Conservation (phyloP, 37 sponge, comb jelly and placozoan genomes). For the Ianthella basta region DNA sequence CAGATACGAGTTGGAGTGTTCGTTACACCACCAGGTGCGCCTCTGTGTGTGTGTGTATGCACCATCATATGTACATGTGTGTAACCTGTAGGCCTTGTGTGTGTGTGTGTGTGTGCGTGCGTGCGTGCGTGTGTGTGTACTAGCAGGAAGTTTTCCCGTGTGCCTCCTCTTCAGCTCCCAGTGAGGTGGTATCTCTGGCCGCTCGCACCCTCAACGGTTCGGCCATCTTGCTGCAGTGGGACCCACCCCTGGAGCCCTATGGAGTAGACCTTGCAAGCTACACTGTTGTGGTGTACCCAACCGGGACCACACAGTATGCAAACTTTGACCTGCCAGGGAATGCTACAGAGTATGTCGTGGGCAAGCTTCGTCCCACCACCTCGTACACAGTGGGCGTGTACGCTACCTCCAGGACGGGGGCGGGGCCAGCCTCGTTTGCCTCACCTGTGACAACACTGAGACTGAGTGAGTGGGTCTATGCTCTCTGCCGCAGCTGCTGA, state of each 20-base stretch:
- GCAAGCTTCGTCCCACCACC: background rate
- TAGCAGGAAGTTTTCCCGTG: background rate
- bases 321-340: background rate
- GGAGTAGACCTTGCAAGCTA: background rate
- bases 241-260: slow-evolving; percentile 4
- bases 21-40: slow-evolving; percentile 31
- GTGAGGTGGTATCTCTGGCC: slow-evolving; percentile 9
- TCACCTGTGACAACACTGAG: background rate
- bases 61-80: background rate
- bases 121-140: slow-evolving; percentile 14
- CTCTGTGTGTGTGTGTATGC: slow-evolving; percentile 11
- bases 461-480: no score
- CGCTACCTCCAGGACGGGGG: slow-evolving; percentile 7
- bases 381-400: slow-evolving; percentile 13
- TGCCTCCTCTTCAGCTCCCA: background rate
- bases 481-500: no score
- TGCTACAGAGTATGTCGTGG: background rate
- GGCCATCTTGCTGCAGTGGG: background rate
- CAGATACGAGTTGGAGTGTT: slow-evolving; percentile 22
- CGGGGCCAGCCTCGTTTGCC: slow-evolving; percentile 9
- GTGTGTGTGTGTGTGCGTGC: slow-evolving; percentile 15
- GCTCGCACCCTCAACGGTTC: background rate
- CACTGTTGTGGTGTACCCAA: background rate
- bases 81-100: no score
- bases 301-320: background rate